Conservation (phyloP, 1,140 invertebrate species). For the Drosophila hydei region DNA sequence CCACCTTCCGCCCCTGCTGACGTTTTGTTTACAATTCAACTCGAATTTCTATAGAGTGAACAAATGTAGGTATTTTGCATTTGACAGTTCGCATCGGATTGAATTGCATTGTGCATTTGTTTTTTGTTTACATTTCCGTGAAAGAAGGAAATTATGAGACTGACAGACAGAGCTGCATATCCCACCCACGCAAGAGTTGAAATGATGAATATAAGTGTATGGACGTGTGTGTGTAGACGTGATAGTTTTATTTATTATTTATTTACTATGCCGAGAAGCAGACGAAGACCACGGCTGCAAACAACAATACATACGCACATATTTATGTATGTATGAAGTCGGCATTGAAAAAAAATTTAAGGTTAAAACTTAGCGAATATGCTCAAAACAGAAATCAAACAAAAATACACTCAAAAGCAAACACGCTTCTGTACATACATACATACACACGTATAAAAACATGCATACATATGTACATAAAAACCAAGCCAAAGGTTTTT, state of each 20-base stretch:
- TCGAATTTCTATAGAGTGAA: constrained; percentile 33
- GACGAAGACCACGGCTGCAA: neutral
- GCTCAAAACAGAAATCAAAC: constrained; percentile 49
- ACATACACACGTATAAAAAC: neutral
- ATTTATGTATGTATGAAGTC: constrained; percentile 2
- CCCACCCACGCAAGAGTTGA: constrained; percentile 36
- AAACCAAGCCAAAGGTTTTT: constrained; percentile 66
- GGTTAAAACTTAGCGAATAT: constrained; percentile 60
- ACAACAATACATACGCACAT: neutral
- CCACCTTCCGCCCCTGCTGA: neutral
- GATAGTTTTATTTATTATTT: constrained; percentile 76
- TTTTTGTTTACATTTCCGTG: constrained; percentile 72
- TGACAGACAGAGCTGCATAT: constrained; percentile 47
- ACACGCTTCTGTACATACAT: constrained; percentile 4
- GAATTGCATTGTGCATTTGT: constrained; percentile 28
- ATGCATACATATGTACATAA: neutral
- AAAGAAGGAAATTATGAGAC: constrained; percentile 71
- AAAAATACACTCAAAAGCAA: constrained; percentile 51
- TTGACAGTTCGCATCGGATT: neutral
- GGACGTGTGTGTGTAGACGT: constrained; percentile 56
- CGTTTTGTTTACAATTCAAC: constrained; percentile 38
- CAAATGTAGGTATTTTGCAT: constrained; percentile 26
- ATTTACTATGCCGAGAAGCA: constrained; percentile 29
- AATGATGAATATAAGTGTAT: constrained; percentile 1
- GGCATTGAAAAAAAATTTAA: constrained; percentile 71